A percentile compares a stretch with the other conserved stretches of the same genome.
phyloP scores from a whole-genome alignment of 2,113 vertebrate genomes.

The Apistogramma diplotaenia region DNA sequence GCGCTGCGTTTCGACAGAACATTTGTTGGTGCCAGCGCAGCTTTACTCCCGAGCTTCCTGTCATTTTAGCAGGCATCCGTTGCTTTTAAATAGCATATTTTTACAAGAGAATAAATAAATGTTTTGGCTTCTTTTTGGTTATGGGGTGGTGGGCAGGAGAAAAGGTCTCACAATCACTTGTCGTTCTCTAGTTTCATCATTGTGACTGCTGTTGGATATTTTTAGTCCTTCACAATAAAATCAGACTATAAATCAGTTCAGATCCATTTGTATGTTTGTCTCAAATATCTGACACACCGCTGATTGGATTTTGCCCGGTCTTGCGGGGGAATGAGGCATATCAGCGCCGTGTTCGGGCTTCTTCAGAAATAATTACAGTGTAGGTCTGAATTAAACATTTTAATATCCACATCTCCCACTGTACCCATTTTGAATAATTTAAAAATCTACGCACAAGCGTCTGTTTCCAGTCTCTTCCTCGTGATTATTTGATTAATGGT shows the following conservation, averaged over 20 bases:
- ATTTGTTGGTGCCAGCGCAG: neutral
- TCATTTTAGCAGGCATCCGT: neutral
- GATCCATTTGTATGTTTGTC: slow-evolving; percentile 6
- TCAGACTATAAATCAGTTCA: slow-evolving; percentile 1
- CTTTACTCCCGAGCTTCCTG: neutral
- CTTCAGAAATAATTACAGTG: slow-evolving; percentile 3
- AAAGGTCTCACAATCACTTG: neutral
- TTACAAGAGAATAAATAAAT: neutral
- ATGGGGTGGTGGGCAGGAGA: too few species aligned
- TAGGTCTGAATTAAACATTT: slow-evolving; percentile 3
- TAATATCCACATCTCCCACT: neutral
- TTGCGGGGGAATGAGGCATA: neutral
- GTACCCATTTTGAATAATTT: neutral
- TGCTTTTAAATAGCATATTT: neutral
- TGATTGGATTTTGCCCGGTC: slow-evolving; percentile 12
- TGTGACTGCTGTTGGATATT: neutral
- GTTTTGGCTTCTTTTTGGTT: neutral
- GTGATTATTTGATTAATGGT: neutral
- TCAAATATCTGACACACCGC: neutral
- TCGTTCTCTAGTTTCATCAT: neutral
- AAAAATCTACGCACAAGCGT: neutral
- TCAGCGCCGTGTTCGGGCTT: neutral
- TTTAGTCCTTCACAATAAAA: slow-evolving; percentile 1
- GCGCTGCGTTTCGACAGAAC: neutral
- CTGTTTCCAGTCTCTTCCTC: neutral